phyloP scores from a whole-genome alignment of 2,888 invertebrate species.

The Drosophila nigritarsus region DNA sequence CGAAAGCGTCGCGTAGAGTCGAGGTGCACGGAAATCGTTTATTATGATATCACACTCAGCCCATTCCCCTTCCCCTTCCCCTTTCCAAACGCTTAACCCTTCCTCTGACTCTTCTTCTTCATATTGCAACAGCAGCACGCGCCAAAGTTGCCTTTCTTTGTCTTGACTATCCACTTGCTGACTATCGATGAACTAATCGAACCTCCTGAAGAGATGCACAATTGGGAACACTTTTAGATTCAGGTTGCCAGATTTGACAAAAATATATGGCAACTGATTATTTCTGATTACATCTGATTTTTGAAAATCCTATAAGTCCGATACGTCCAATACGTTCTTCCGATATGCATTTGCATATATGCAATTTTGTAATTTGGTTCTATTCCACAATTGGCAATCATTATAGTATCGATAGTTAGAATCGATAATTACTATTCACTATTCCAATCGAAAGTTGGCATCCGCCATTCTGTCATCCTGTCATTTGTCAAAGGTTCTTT shows the following conservation, averaged over 20 bases:
- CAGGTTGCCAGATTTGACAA: constrained; percentile 2
- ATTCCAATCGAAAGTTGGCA: no score
- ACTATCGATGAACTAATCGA: neutral
- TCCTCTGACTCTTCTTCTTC: neutral
- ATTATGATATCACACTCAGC: constrained; percentile 37
- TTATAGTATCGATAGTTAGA: no score
- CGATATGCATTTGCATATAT: neutral
- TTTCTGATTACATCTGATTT: neutral
- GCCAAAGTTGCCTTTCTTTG: neutral
- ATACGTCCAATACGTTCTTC: neutral
- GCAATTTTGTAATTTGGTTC: neutral
- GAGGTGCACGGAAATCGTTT: constrained; percentile 24
- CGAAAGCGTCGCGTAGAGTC: constrained; percentile 27
- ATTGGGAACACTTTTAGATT: no score
- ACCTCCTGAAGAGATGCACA: neutral
- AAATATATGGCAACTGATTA: neutral
- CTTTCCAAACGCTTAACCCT: no score
- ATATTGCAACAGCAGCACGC: neutral
- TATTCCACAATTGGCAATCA: no score
- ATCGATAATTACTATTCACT: no score
- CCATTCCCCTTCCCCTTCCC: neutral
- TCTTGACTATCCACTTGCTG: neutral
- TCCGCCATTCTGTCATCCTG: no score
- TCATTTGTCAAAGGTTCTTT: no score
- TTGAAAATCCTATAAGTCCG: neutral